Evolutionary conservation across 2,888 invertebrate genomes (phyloP), one percentile per base, ranked within the genome.

Genomic region (Hetaerina titia): DNA sequence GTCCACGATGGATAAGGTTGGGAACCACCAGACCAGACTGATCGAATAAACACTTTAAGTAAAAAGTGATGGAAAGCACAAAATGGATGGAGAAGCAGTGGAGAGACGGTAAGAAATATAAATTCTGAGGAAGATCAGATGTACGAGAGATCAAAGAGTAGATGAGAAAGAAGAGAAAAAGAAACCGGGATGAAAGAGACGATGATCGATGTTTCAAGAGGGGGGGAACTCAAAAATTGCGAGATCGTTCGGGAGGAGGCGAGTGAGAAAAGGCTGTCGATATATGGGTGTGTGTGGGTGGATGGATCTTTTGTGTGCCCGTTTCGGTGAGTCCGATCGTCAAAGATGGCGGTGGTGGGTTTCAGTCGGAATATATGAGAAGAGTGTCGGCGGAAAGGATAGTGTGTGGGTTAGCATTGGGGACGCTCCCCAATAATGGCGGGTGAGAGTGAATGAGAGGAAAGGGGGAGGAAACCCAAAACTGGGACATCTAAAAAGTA

Each of bases 341-440:
- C 90, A 90, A 90, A 90, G 90, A 90, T 90, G 90, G 63, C 64
- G 90, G 63, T 4, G 63, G 64, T 90, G 90, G 17, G 64, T 31
- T 63, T 63, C 45, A 56, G 45, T 88, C 56, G 45, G 17, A 88
- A 56, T 56, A 6, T 88, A 88, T 15, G 88, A 56, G 88, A 56
- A 88, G 45, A 88, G 17, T 45, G 88, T 56, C 19, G 88, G 45
- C 6, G 88, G 17, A 56, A 56, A 15, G 88, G 56, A 56, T 19
- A 15, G 56, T 17, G 45, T 7, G 2, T 15, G 88, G 69, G 5
- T 6, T 69, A 69, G 69, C 69, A 7, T n/a, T 22, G 1, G 69
- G 69, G 69, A 45, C 4, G 45, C 45, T 45, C 4, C 45, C 45
- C 45, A 45, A 45, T 4, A 45, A 45, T 45, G 45, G 45, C 45